Evolutionary conservation across 1,140 invertebrate genomes (phyloP), one percentile per base, ranked within the genome.

Genomic region (Tachypleus tridentatus): DNA sequence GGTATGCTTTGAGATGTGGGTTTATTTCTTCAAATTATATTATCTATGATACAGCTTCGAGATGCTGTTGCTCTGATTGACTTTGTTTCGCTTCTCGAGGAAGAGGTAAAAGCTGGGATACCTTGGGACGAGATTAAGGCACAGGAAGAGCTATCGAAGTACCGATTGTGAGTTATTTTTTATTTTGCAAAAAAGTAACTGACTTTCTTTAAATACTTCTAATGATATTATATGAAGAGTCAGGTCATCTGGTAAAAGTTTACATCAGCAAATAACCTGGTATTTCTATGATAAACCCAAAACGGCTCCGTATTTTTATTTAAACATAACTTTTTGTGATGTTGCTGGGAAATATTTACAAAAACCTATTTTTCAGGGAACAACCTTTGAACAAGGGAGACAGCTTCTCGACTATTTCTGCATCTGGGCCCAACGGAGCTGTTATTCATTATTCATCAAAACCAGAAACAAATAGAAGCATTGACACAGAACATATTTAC

Each of bases 371-470:
- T 57, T 65, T 51, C 64, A 85, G 83, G 62, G 74, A 80, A 70
- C 85, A 90, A 72, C 79, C 85, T n/a, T 80, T 88, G 72, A 97
- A 86, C 77, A 82, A 93, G 64, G 89, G 90, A 5, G 80, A 87
- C 1, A 97, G 94, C 74, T 99, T 99, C 79, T 78, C 82, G 9
- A 98, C 95, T 0, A 98, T 99, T 58, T 93, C 92, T 52, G 86
- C 88, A 0, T 85, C 85, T 9, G 96, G 95, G 2, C 81, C 89
- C 52, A 90, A 99, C 79, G 93, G 85, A 10, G 92, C 96, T 7
- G 85, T 98, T 9, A 96, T 98, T 72, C 97, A 99, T 79, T 99
- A 99, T 77, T 74, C 79, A 60, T 86, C 91, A 0, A 77, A 81
- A 3, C 71, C 79, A 54, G 83, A 85, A 51, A 91, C 84, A 4